These are phyloP conservation scores for Danio rerio DNA, from an alignment of 2,113 vertebrate genomes.

Conservation along the genomic window DNA sequence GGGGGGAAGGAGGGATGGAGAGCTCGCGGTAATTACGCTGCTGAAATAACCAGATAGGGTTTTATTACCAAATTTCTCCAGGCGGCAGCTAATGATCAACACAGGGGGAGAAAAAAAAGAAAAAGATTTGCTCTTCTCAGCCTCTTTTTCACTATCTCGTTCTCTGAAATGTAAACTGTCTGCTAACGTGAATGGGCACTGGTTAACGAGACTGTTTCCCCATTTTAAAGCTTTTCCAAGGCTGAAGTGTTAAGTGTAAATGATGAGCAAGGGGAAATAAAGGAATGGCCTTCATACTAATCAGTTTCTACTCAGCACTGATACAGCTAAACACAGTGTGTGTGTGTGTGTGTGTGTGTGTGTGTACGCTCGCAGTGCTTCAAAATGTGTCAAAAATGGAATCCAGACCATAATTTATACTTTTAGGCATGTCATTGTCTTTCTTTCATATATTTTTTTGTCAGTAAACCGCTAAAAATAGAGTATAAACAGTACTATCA, in stretches of 20 bases:
- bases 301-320: background rate
- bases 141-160: slow-evolving; percentile 20
- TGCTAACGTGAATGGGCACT: slow-evolving; percentile 4
- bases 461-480: too few relatives aligned
- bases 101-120: background rate
- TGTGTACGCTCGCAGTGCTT: background rate
- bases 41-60: slow-evolving; percentile 58
- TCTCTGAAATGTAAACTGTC: slow-evolving; percentile 28
- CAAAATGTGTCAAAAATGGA: background rate
- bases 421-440: too few relatives aligned
- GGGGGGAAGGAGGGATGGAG: slow-evolving; percentile 31
- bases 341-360: background rate
- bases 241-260: background rate
- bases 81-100: slow-evolving; percentile 72
- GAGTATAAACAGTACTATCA: too few relatives aligned
- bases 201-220: background rate
- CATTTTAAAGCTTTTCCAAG: background rate
- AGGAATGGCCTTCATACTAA: background rate
- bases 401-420: background rate
- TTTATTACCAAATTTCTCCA: slow-evolving; percentile 75
- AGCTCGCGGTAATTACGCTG: slow-evolving; percentile 68
- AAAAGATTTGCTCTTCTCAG: slow-evolving; percentile 52
- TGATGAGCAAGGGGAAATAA: background rate
- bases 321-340: too few relatives aligned
- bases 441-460: too few relatives aligned